Evolutionary conservation across 1,140 invertebrate genomes (phyloP), one percentile per base, ranked within the genome.

Genomic region (Bombyx mori): DNA sequence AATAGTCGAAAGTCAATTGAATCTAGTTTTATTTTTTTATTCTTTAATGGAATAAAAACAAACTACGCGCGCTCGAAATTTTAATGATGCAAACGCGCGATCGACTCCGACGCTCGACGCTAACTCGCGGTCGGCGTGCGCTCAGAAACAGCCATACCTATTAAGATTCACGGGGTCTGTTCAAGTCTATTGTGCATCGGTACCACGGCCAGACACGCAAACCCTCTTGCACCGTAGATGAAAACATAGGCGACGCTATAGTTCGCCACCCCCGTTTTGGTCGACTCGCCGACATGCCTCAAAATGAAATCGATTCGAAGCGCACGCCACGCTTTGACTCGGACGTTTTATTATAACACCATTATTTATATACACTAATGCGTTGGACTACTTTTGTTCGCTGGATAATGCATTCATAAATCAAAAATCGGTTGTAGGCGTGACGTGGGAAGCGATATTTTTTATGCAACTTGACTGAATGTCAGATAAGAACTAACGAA

Each of bases 71-170:
- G 60, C 68, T 77, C 61, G 47, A 66, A 63, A 68, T 77, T 70
- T 63, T 57, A 69, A 70, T 63, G 60, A 66, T 65, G 66, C 73
- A 63, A 81, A 75, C 82, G 82, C 78, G 79, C 80, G 77, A 73
- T 79, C 82, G 69, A 76, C 70, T 71, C 79, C 72, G 73, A 80
- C 75, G 82, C 79, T 75, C 71, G 76, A 64, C 74, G 76, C 66
- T 73, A 78, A 85, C 82, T 85, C 79, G 75, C 73, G 64, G 72
- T 58, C 67, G 63, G 67, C 62, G 72, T 75, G 61, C 46, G 62
- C 45, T 59, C 60, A 66, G 69, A 69, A 56, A 62, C 69, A 78
- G 57, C 61, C 69, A 79, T 75, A 76, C 54, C 68, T 73, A 76
- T 63, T 35, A 35, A 35, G 51, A 66, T 66, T 61, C 68, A 79